A percentile compares a stretch with the other conserved stretches of the same genome.
Evolutionary conservation across 2,888 invertebrate species (phyloP).

Genomic region (Latrodectus elegans): DNA sequence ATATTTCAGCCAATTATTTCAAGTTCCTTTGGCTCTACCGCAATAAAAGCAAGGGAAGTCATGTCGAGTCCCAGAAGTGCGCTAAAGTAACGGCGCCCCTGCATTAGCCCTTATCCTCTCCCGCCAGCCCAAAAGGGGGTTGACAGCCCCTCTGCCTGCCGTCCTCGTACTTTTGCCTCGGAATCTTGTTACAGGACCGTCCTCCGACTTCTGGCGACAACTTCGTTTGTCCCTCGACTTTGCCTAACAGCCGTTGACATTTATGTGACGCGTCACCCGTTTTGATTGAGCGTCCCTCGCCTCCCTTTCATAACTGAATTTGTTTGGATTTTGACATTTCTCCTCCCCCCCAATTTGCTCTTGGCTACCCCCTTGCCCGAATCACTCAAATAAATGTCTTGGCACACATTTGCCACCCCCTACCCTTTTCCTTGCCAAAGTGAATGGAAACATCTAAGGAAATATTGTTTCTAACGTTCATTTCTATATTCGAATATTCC

Average conservation of each 20-base stretch:
- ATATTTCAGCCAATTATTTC: no score
- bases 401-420: conserved; percentile 1
- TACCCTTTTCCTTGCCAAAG: background rate
- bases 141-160: conserved; percentile 55
- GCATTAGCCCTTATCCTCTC: conserved; percentile 28
- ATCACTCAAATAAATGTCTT: conserved; percentile 57
- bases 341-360: background rate
- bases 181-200: conserved; percentile 62
- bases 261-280: conserved; percentile 34
- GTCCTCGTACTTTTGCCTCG: conserved; percentile 12
- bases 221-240: conserved; percentile 43
- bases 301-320: conserved; percentile 57
- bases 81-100: conserved; percentile 34
- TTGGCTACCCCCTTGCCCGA: conserved; percentile 5
- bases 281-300: conserved; percentile 59
- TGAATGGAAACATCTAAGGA: no score
- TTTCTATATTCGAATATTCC: no score
- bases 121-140: conserved; percentile 14
- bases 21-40: no score
- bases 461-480: no score
- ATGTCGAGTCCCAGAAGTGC: background rate
- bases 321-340: conserved; percentile 60
- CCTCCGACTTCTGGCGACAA: conserved; percentile 52
- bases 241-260: conserved; percentile 59
- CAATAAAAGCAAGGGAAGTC: no score